Conservation (phyloP, 2,113 vertebrate species). For the Ictalurus furcatus region DNA sequence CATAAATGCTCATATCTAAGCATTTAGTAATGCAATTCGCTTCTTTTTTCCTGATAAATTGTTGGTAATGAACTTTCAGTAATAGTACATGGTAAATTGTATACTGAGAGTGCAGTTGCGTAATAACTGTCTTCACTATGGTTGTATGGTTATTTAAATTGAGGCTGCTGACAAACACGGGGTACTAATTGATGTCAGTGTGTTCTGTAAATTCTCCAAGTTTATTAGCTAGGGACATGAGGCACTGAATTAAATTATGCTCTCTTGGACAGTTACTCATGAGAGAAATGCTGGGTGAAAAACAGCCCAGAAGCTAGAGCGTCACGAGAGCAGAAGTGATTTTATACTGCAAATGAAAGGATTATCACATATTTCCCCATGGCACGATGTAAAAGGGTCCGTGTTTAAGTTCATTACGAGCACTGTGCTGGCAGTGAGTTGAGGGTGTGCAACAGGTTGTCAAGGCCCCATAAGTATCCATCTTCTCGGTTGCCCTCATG, state of each 20-base stretch:
- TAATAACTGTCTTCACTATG: not conserved
- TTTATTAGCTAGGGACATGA: not conserved
- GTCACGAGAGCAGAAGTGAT: not conserved
- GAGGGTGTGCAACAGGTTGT: slow-evolving; percentile 84
- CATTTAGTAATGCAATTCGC: not conserved
- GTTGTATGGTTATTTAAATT: slow-evolving; percentile 2
- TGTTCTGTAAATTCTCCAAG: not conserved
- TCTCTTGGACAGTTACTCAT: slow-evolving; percentile 11
- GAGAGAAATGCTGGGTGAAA: not conserved
- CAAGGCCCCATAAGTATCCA: slow-evolving; percentile 92
- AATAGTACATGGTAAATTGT: not conserved
- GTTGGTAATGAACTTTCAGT: not conserved
- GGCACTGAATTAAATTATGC: not conserved
- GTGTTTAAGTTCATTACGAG: slow-evolving; percentile 9
- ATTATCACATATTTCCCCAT: slow-evolving; percentile 15
- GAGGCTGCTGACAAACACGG: not conserved
- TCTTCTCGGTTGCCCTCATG: slow-evolving; percentile 96
- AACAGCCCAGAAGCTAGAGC: not conserved
- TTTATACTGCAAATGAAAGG: slow-evolving; percentile 29
- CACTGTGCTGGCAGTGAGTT: slow-evolving; percentile 47
- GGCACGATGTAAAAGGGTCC: slow-evolving; percentile 22
- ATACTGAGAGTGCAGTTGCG: not conserved
- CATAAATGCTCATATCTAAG: not conserved
- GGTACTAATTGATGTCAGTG: slow-evolving; percentile 1
- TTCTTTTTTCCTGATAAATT: not conserved